phyloP scores from a whole-genome alignment of 2,888 invertebrate species.

The Andrena flavipes region DNA sequence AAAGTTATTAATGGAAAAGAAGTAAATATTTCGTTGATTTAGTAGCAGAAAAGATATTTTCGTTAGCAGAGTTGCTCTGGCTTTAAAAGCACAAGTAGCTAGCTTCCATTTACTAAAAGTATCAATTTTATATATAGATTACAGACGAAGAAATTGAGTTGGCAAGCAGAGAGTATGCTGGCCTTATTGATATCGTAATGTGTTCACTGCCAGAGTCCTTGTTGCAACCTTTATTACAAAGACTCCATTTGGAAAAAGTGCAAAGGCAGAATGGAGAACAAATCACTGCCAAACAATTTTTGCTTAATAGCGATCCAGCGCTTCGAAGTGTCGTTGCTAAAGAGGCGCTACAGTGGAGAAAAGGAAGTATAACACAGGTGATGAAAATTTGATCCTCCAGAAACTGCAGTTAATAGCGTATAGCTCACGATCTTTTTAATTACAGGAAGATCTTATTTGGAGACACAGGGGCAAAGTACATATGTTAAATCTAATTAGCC shows the following conservation, averaged over 20 bases:
- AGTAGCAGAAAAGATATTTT: neutral
- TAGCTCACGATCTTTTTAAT: constrained; percentile 39
- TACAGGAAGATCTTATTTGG: constrained; percentile 90
- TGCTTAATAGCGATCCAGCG: constrained; percentile 88
- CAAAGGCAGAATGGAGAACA: constrained; percentile 82
- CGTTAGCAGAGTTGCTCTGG: too few relatives aligned
- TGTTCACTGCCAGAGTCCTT: constrained; percentile 92
- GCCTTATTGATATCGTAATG: constrained; percentile 92
- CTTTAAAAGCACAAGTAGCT: neutral
- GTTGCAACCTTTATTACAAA: constrained; percentile 90
- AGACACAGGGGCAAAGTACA: constrained; percentile 91
- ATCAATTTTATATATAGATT: constrained; percentile 85
- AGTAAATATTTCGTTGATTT: constrained; percentile 81
- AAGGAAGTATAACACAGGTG: constrained; percentile 87
- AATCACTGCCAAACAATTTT: constrained; percentile 83
- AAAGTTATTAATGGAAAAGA: constrained; percentile 89
- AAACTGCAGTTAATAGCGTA: neutral
- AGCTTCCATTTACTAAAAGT: neutral
- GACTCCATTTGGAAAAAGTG: constrained; percentile 89
- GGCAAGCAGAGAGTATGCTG: constrained; percentile 90
- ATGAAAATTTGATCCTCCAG: neutral
- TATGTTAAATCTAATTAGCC: constrained; percentile 89
- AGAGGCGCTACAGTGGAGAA: constrained; percentile 93
- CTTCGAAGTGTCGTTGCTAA: constrained; percentile 93
- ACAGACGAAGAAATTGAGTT: constrained; percentile 89